Percentiles rank a stretch among this genome's conserved stretches.
phyloP scores from a whole-genome alignment of 2,888 invertebrate species.

The Idaea straminata region DNA sequence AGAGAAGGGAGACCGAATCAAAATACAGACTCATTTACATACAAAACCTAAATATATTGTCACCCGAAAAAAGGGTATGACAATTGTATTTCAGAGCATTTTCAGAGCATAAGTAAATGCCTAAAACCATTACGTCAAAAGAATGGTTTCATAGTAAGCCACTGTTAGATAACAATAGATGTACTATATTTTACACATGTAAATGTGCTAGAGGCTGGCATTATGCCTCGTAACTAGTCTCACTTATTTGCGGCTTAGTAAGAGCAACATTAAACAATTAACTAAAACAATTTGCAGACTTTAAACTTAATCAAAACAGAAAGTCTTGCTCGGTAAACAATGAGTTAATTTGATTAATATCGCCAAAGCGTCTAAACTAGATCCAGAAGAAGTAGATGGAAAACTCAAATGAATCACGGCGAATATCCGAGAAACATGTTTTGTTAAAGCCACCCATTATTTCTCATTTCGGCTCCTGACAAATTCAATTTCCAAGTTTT shows the following conservation, averaged over 20 bases:
- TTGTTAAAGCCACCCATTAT: constrained; percentile 20
- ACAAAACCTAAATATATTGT: not conserved
- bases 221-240: no score
- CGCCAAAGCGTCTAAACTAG: not conserved
- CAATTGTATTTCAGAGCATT: not conserved
- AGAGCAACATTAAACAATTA: not conserved
- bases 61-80: not conserved
- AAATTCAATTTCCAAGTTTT: constrained; percentile 30
- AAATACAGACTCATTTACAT: not conserved
- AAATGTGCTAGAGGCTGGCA: no score
- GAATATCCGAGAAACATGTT: constrained; percentile 11
- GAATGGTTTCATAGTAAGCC: not conserved
- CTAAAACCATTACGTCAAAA: not conserved
- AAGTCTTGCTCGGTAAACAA: not conserved
- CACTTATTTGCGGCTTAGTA: no score
- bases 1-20: not conserved
- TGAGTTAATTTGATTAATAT: not conserved
- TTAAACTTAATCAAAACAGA: not conserved
- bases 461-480: constrained; percentile 22
- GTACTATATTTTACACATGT: no score
- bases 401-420: constrained; percentile 11
- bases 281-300: not conserved
- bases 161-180: not conserved
- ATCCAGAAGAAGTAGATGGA: not conserved
- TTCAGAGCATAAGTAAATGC: not conserved